Conservation (phyloP, 2,113 vertebrate genomes). For the Nycticryphes semicollaris region DNA sequence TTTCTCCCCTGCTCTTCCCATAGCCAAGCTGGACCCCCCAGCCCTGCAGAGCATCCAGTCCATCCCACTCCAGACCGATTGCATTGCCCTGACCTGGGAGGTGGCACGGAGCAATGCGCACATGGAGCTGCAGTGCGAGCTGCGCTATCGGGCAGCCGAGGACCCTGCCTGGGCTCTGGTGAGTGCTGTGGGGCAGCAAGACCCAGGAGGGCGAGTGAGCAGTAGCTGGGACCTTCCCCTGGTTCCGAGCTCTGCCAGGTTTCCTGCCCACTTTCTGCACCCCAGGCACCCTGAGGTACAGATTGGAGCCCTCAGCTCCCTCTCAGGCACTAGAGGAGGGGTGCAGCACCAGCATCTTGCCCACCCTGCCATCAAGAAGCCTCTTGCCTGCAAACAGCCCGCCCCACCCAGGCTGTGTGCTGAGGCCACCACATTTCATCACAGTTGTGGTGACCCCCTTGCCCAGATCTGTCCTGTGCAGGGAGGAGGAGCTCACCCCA, state of each 20-base stretch:
- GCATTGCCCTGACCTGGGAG: conserved; percentile 66
- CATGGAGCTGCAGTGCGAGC: conserved; percentile 71
- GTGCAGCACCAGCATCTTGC: neutral
- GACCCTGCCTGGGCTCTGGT: conserved; percentile 63
- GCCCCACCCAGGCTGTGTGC: neutral
- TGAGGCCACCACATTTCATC: neutral
- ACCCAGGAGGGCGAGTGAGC: accelerated
- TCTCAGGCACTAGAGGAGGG: neutral
- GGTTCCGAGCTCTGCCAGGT: neutral
- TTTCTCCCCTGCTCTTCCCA: neutral
- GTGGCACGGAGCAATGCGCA: neutral
- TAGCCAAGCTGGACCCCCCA: conserved; percentile 76
- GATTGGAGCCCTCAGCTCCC: neutral
- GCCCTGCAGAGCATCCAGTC: conserved; percentile 3
- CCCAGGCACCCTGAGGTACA: neutral
- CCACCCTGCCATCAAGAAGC: neutral
- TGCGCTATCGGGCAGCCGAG: conserved; percentile 52
- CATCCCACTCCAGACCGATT: conserved; percentile 46
- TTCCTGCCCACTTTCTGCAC: neutral
- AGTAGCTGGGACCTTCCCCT: neutral
- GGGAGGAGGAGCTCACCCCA: neutral
- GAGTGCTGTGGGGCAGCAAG: neutral
- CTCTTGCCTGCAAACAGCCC: neutral
- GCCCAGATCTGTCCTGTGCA: neutral
- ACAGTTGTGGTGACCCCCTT: neutral